These are phyloP conservation scores for Neodontobutis hainanensis DNA, from an alignment of 2,113 vertebrate species.

Conservation along the genomic window DNA sequence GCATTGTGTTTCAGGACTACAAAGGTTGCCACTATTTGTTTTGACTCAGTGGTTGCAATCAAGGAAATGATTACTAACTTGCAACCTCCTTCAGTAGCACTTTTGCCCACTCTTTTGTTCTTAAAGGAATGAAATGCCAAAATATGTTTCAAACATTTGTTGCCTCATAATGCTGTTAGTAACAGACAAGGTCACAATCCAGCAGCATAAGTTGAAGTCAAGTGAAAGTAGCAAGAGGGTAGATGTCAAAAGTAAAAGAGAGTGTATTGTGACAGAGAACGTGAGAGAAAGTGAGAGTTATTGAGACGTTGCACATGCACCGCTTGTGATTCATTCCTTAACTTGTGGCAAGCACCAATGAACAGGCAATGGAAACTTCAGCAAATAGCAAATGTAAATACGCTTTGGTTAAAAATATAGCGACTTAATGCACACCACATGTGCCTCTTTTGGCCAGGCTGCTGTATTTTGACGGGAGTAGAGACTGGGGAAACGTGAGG, in stretches of 20 bases:
- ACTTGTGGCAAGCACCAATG: constrained; percentile 78
- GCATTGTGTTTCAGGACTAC: constrained; percentile 12
- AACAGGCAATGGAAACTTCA: constrained; percentile 84
- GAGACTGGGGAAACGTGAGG: constrained; percentile 50
- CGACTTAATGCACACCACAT: constrained; percentile 82
- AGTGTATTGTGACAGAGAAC: constrained; percentile 21
- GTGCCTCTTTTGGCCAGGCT: constrained; percentile 72
- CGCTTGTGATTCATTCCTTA: constrained; percentile 80
- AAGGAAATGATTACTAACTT: constrained; percentile 61
- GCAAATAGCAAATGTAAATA: constrained; percentile 85
- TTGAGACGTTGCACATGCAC: constrained; percentile 74
- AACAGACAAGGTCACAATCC: constrained; percentile 18
- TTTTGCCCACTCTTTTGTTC: constrained; percentile 21
- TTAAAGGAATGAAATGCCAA: constrained; percentile 2
- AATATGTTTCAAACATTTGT: neutral
- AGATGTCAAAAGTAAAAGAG: constrained; percentile 46
- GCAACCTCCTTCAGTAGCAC: constrained; percentile 58
- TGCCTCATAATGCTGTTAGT: constrained; percentile 12
- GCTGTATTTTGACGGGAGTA: constrained; percentile 80
- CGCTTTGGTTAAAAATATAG: constrained; percentile 84
- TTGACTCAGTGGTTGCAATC: constrained; percentile 50
- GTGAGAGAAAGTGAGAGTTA: constrained; percentile 61
- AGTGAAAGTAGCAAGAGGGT: constrained; percentile 38
- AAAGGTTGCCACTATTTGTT: constrained; percentile 23
- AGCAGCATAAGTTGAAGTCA: constrained; percentile 9